A percentile compares a stretch with the other conserved stretches of the same genome.
phyloP scores from a whole-genome alignment of 1,140 invertebrate species.

The Meloidogyne exigua region DNA sequence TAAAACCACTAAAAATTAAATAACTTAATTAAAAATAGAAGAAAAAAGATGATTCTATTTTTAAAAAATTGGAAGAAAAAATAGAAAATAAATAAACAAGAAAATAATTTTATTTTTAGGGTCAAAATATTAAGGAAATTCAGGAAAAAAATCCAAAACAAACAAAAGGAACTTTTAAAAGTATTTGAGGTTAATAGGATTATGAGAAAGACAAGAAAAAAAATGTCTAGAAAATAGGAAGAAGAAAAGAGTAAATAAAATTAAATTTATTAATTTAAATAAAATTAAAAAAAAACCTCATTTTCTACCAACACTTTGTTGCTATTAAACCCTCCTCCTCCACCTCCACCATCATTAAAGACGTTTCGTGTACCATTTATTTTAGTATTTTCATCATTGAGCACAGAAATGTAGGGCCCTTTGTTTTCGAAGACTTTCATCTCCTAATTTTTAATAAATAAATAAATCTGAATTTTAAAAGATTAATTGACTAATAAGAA shows the following conservation, averaged over 20 bases:
- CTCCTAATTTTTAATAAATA: background rate
- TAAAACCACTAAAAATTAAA: too few species aligned
- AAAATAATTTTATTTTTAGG: background rate
- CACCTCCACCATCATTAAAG: constrained; percentile 24
- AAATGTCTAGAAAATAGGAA: background rate
- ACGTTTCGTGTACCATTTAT: background rate
- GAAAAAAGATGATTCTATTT: too few species aligned
- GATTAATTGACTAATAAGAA: too few species aligned
- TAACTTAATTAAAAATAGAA: too few species aligned
- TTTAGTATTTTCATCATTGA: constrained; percentile 14
- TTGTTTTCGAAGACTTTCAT: constrained; percentile 18
- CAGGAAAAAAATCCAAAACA: background rate
- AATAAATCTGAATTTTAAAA: background rate
- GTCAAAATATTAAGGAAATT: background rate
- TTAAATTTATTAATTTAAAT: background rate
- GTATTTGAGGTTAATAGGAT: background rate
- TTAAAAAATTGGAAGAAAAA: too few species aligned
- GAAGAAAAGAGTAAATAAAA: background rate
- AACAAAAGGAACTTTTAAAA: background rate
- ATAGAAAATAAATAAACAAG: too few species aligned
- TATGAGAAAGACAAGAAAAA: background rate
- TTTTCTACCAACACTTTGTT: background rate
- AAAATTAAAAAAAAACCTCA: background rate
- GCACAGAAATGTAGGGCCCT: constrained; percentile 20
- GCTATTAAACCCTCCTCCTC: background rate